Conservation (phyloP, 2,888 invertebrate genomes). For the Calliopum simillimum region DNA sequence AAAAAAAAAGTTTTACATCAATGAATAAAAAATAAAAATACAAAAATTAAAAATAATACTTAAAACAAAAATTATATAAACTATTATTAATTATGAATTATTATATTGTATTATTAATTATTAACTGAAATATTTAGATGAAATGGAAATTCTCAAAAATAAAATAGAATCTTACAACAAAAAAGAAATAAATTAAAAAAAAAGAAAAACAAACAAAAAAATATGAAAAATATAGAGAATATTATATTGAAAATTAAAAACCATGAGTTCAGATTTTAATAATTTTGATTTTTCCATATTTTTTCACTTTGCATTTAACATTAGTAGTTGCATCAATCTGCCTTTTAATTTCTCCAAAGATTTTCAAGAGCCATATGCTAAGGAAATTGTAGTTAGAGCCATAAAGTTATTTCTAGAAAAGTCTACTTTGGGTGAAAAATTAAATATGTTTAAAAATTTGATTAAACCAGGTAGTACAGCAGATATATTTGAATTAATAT, state of each 20-base stretch:
- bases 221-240: conserved; percentile 49
- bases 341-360: too few relatives aligned
- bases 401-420: too few relatives aligned
- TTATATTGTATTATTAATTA: conserved; percentile 51
- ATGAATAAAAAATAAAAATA: conserved; percentile 25
- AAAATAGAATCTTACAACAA: conserved; percentile 47
- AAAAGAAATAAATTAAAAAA: conserved; percentile 41
- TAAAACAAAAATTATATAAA: conserved; percentile 34
- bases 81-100: conserved; percentile 49
- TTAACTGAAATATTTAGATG: conserved; percentile 56
- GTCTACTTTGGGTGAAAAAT: too few relatives aligned
- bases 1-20: conserved; percentile 20
- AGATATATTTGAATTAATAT: too few relatives aligned
- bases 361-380: too few relatives aligned
- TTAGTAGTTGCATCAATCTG: too few relatives aligned
- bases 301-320: background rate
- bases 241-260: conserved; percentile 48
- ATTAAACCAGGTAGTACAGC: too few relatives aligned
- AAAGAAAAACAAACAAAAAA: conserved; percentile 42
- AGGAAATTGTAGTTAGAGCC: too few relatives aligned
- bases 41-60: conserved; percentile 23
- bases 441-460: too few relatives aligned
- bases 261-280: conserved; percentile 37
- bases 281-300: too few relatives aligned
- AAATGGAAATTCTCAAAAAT: conserved; percentile 57